phyloP scores from a whole-genome alignment of 2,797 vertebrate species.

The Poeciliopsis turneri region DNA sequence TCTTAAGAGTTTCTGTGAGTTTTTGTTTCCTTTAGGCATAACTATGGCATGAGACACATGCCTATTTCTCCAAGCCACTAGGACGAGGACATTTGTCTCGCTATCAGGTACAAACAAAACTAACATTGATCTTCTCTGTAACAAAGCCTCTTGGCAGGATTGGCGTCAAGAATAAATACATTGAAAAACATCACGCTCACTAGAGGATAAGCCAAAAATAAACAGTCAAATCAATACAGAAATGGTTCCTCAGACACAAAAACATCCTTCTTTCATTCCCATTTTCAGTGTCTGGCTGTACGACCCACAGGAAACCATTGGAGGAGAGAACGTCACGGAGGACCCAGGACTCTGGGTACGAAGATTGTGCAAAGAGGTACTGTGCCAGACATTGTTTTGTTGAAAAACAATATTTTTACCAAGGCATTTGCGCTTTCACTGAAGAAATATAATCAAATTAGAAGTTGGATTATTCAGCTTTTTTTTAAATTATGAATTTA shows the following conservation, averaged over 20 bases:
- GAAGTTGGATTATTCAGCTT: not conserved
- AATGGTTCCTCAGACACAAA: not conserved
- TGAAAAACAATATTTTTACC: not conserved
- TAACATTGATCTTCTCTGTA: not conserved
- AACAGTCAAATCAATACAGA: not conserved
- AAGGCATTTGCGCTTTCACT: not conserved
- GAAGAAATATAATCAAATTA: not conserved
- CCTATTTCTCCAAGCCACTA: not conserved
- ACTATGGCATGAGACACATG: not conserved
- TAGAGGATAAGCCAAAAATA: not conserved
- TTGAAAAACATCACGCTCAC: not conserved
- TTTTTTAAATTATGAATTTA: not conserved
- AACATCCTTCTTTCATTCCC: not conserved
- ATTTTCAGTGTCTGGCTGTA: not conserved
- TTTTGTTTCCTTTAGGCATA: not conserved
- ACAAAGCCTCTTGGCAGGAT: not conserved
- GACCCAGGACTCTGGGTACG: not conserved
- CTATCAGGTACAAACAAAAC: not conserved
- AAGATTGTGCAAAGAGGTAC: not conserved
- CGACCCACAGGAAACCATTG: not conserved
- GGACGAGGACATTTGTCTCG: not conserved
- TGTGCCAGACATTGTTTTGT: not conserved
- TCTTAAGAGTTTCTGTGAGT: not conserved
- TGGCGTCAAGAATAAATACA: not conserved
- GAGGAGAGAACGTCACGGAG: not conserved